Conservation (phyloP, 2,888 invertebrate genomes). For the Unio pictorum region DNA sequence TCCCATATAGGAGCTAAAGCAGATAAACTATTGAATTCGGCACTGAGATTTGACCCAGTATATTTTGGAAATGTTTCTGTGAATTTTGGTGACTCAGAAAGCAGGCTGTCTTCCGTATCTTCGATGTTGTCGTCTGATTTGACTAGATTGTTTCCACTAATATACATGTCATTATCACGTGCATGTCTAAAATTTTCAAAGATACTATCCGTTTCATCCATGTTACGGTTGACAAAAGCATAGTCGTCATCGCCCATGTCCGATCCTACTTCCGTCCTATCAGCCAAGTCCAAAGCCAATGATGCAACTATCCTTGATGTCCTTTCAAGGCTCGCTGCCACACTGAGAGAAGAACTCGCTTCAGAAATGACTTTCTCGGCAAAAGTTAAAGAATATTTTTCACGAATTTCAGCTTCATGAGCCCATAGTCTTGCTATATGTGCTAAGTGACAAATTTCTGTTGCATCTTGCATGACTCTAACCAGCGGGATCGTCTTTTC, state of each 20-base stretch:
- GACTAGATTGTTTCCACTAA: neutral
- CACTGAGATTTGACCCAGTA: conserved; percentile 1
- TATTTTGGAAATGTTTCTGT: conserved; percentile 2
- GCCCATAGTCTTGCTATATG: conserved; percentile 23
- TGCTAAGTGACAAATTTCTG: conserved; percentile 12
- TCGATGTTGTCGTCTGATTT: neutral
- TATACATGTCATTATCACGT: neutral
- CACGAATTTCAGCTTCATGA: conserved; percentile 22
- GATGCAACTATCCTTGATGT: conserved; percentile 39
- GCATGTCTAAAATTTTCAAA: neutral
- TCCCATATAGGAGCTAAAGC: too few species aligned
- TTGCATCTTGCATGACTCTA: conserved; percentile 9
- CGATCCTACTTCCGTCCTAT: conserved; percentile 6
- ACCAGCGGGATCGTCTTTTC: too few species aligned
- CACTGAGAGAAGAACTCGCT: conserved; percentile 34
- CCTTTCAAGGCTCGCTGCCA: conserved; percentile 35
- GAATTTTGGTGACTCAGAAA: neutral
- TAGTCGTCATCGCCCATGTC: conserved; percentile 4
- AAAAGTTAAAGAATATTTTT: conserved; percentile 12
- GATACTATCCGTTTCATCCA: neutral
- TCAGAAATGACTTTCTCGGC: conserved; percentile 33
- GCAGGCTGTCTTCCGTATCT: neutral
- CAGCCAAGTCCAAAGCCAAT: conserved; percentile 35
- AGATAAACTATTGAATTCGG: neutral
- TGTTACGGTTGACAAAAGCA: neutral